These are phyloP conservation scores for Arothron firmamentum DNA, from an alignment of 2,113 vertebrate species.

Conservation along the genomic window DNA sequence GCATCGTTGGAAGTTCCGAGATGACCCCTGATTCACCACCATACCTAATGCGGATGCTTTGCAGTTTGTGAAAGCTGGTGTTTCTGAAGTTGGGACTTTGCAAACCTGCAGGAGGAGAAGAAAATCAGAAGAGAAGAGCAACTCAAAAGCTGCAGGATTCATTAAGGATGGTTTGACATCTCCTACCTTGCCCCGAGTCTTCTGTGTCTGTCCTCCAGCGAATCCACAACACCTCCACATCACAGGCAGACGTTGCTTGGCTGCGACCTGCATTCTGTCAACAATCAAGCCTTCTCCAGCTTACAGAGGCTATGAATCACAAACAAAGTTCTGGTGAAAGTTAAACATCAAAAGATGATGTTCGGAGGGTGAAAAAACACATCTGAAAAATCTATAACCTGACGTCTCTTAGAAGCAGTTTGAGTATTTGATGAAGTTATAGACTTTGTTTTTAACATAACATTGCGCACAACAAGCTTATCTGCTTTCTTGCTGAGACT, in stretches of 20 bases:
- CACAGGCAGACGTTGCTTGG: slow-evolving; percentile 9
- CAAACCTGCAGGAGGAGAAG: slow-evolving; percentile 14
- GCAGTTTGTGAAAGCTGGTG: background rate
- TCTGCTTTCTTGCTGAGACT: background rate
- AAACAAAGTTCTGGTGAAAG: background rate
- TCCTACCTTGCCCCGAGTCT: slow-evolving; percentile 18
- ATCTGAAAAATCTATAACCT: background rate
- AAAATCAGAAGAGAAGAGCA: slow-evolving; percentile 18
- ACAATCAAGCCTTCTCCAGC: background rate
- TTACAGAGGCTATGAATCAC: slow-evolving; percentile 2
- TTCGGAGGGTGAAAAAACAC: background rate
- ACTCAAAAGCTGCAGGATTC: slow-evolving; percentile 29
- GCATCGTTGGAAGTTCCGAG: slow-evolving; percentile 17
- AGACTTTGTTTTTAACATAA: background rate
- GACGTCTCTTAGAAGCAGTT: background rate
- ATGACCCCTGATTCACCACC: slow-evolving; percentile 21
- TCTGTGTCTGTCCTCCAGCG: slow-evolving; percentile 10
- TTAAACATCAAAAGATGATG: too few species aligned
- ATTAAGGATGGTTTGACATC: slow-evolving; percentile 38
- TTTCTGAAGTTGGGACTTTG: slow-evolving; percentile 5
- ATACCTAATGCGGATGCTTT: background rate
- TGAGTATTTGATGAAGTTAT: background rate
- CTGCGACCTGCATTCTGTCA: slow-evolving; percentile 21
- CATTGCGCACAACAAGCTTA: background rate
- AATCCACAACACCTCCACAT: slow-evolving; percentile 10